Conservation (phyloP, 2,888 invertebrate species). For the Ichneumon xanthorius region DNA sequence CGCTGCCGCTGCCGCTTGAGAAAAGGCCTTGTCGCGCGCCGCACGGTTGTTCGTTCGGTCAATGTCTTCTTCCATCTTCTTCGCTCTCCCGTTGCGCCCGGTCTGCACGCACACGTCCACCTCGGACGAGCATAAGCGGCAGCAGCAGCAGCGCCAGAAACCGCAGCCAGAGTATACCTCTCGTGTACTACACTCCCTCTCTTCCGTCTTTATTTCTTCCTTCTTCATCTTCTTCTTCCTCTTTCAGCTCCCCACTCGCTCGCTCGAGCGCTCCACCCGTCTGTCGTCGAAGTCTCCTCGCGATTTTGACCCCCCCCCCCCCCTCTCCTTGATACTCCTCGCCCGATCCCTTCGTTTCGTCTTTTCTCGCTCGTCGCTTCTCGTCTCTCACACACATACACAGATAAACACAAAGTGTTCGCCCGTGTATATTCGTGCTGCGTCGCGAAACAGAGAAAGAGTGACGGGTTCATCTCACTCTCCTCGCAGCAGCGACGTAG, state of each 20-base stretch:
- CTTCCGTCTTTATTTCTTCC: conserved; percentile 37
- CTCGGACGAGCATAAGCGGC: conserved; percentile 6
- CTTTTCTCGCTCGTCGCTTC: conserved; percentile 68
- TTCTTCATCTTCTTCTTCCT: conserved; percentile 20
- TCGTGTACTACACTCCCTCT: conserved; percentile 50
- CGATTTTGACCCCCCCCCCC: conserved; percentile 68
- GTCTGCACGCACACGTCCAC: conserved; percentile 35
- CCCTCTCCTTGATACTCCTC: conserved; percentile 26
- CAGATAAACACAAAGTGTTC: not conserved
- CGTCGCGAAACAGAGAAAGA: conserved; percentile 51
- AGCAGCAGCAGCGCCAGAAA: conserved; percentile 9
- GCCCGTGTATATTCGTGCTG: conserved; percentile 36
- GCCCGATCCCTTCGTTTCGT: conserved; percentile 27
- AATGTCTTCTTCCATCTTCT: conserved; percentile 82
- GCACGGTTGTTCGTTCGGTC: conserved; percentile 83
- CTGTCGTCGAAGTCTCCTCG: conserved; percentile 73
- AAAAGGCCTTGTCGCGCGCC: conserved; percentile 81
- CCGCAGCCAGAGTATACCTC: conserved; percentile 23
- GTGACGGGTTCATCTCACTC: conserved; percentile 49
- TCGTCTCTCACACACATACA: conserved; percentile 63
- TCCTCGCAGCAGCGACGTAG: conserved; percentile 33
- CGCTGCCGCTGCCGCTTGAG: conserved; percentile 40
- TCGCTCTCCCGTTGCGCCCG: conserved; percentile 68
- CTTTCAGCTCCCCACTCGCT: not conserved
- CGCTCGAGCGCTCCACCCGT: conserved; percentile 60